A percentile compares a stretch with the other conserved stretches of the same genome.
These are phyloP conservation scores for Candoia aspera DNA, from an alignment of 2,113 vertebrate species.

Conservation along the genomic window DNA sequence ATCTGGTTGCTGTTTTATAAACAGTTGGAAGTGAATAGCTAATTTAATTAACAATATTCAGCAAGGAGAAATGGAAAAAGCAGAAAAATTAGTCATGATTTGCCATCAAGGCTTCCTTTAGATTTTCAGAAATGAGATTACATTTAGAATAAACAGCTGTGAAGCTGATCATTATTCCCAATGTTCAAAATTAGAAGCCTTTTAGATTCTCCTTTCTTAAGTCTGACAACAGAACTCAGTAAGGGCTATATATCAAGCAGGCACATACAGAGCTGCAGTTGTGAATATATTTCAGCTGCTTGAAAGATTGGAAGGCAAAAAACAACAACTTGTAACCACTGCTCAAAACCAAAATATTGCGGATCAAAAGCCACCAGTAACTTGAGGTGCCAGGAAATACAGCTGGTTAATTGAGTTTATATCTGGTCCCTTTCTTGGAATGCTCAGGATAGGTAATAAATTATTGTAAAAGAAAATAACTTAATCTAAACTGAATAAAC, in stretches of 20 bases:
- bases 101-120: constrained; percentile 45
- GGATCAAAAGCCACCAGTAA: neutral
- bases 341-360: constrained; percentile 14
- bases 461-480: neutral
- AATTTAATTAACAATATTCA: constrained; percentile 53
- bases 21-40: constrained; percentile 36
- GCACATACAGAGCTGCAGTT: neutral
- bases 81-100: constrained; percentile 51
- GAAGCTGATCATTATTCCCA: constrained; percentile 49
- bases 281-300: neutral
- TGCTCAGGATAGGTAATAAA: neutral
- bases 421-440: neutral
- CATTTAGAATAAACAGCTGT: constrained; percentile 51
- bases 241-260: neutral
- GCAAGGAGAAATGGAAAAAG: constrained; percentile 12
- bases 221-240: constrained; percentile 28
- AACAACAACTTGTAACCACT: constrained; percentile 8
- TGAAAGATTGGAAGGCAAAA: constrained; percentile 3
- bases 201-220: constrained; percentile 43
- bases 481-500: neutral
- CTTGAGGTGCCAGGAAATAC: neutral
- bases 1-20: constrained; percentile 44
- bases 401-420: neutral
- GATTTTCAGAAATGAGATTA: constrained; percentile 40
- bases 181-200: constrained; percentile 44